Conservation (phyloP, 2,113 vertebrate species). For the Gila orcuttii region DNA sequence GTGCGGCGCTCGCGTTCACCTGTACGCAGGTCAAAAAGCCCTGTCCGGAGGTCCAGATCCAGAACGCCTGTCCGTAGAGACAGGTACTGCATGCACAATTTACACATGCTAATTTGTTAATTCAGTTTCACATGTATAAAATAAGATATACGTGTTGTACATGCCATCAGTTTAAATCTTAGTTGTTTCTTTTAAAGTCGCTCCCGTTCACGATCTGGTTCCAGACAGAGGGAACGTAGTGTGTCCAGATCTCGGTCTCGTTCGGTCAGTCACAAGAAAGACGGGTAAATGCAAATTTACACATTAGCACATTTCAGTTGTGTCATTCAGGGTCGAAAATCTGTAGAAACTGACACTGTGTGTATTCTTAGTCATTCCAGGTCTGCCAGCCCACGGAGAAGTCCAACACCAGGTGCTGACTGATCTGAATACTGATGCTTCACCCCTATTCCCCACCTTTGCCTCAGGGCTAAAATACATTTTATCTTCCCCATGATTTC, state of each 20-base stretch:
- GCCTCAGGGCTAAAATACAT: constrained; percentile 26
- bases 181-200: constrained; percentile 9
- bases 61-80: constrained; percentile 55
- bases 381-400: constrained; percentile 73
- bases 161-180: background rate
- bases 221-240: constrained; percentile 51
- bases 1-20: constrained; percentile 58
- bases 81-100: constrained; percentile 30
- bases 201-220: constrained; percentile 69
- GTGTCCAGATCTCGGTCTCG: constrained; percentile 60
- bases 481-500: constrained; percentile 12
- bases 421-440: constrained; percentile 63
- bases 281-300: constrained; percentile 65
- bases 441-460: background rate
- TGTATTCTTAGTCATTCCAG: constrained; percentile 78
- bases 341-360: constrained; percentile 30
- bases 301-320: background rate
- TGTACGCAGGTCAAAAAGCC: constrained; percentile 55
- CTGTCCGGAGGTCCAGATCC: constrained; percentile 73
- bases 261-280: constrained; percentile 72
- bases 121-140: background rate
- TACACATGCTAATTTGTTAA: background rate
- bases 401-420: constrained; percentile 69
- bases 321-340: background rate
- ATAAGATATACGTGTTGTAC: background rate